phyloP scores from a whole-genome alignment of 2,797 vertebrate species.

The Choloepus didactylus region DNA sequence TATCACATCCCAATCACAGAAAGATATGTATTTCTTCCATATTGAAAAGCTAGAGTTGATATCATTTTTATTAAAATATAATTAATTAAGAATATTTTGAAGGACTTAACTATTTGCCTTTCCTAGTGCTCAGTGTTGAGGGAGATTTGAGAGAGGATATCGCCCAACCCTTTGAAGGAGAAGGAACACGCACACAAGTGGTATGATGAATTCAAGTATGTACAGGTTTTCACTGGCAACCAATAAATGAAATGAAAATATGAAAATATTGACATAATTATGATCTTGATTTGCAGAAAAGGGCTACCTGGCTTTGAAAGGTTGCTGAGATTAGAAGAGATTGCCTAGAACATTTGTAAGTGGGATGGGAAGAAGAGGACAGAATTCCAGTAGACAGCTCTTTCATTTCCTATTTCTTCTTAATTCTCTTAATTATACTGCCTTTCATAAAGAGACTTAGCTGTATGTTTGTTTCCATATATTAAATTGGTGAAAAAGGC shows the following conservation, averaged over 20 bases:
- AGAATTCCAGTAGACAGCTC: not conserved
- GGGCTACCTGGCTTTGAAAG: not conserved
- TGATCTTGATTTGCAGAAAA: not conserved
- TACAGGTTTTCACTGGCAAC: not conserved
- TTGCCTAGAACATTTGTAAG: not conserved
- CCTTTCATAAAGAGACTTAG: not conserved
- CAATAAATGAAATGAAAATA: not conserved
- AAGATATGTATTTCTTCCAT: not conserved
- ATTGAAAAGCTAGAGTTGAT: not conserved
- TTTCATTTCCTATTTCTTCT: slow-evolving; percentile 11
- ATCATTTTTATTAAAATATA: slow-evolving; percentile 2
- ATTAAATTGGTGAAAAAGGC: not conserved
- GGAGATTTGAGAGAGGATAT: slow-evolving; percentile 3
- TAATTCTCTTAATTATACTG: not conserved
- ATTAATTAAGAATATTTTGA: slow-evolving; percentile 2
- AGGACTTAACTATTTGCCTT: not conserved
- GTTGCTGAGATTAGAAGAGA: not conserved
- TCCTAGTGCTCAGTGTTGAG: not conserved
- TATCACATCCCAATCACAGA: not conserved
- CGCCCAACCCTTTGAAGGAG: not conserved
- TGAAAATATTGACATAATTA: not conserved
- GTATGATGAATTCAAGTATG: not conserved
- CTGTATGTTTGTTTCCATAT: not conserved
- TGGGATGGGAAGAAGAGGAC: not conserved
- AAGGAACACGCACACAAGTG: not conserved